These are phyloP conservation scores for Eupithecia centaureata DNA, from an alignment of 2,888 invertebrate genomes.

Conservation along the genomic window DNA sequence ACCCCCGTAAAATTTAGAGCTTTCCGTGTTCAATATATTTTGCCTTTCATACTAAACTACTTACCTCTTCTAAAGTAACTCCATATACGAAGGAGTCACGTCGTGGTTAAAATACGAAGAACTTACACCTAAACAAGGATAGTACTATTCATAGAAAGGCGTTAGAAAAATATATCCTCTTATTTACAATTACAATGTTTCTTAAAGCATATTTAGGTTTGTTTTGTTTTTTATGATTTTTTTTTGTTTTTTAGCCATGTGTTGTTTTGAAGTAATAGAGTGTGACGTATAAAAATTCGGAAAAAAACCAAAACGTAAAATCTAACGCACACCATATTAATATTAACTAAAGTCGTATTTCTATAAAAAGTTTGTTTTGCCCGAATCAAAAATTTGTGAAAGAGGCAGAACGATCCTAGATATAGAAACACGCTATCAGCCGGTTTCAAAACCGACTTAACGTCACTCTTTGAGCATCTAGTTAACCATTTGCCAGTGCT, in stretches of 20 bases:
- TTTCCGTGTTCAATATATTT: constrained; percentile 9
- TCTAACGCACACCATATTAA: constrained; percentile 20
- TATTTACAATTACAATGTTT: constrained; percentile 20
- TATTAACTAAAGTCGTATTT: not conserved
- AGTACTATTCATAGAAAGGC: constrained; percentile 26
- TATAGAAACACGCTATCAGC: not conserved
- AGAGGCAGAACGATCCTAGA: not conserved
- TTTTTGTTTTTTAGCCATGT: constrained; percentile 26
- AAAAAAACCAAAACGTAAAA: not conserved
- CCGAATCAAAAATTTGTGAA: not conserved
- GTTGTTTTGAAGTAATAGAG: constrained; percentile 10
- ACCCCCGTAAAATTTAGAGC: constrained; percentile 8
- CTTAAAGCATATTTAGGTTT: constrained; percentile 32
- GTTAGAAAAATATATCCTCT: constrained; percentile 28
- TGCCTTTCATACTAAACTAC: constrained; percentile 9
- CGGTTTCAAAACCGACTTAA: constrained; percentile 9
- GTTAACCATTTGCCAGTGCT: constrained; percentile 26
- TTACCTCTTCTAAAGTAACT: constrained; percentile 12
- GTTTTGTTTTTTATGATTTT: constrained; percentile 24
- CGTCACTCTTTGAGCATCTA: constrained; percentile 15
- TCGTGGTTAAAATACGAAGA: constrained; percentile 19
- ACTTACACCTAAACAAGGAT: constrained; percentile 8
- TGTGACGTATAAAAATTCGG: constrained; percentile 3
- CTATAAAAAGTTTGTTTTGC: not conserved
- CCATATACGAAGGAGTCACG: not conserved